Base-by-base conservation (phyloP, 2,888 invertebrate genomes). In the Phorcus lineatus region DNA sequence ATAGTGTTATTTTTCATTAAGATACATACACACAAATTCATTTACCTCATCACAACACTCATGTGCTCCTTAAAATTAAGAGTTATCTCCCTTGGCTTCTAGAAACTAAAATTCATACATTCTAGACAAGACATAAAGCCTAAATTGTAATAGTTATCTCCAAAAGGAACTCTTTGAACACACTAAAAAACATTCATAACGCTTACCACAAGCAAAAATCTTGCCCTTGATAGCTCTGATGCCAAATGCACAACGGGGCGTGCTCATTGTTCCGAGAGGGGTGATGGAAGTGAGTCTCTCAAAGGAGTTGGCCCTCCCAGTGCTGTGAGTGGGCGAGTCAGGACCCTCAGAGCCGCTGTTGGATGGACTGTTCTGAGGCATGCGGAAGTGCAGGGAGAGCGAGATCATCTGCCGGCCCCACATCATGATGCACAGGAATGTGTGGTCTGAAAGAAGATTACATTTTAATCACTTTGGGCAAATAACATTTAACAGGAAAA, bases 161-260 rank as follows among this genome's bases (percentile, higher is more conserved):
- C n/a, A n/a, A n/a, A n/a, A n/a, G n/a, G n/a, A n/a, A n/a, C n/a
- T n/a, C n/a, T n/a, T n/a, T n/a, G n/a, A n/a, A n/a, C n/a, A n/a
- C n/a, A 6, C 2, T 6, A 24, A 40, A 16, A 24, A 11, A 9
- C n/a, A n/a, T 13, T 28, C 53, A 17, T 9, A 40, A n/a, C 55
- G 92, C 94, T 94, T 94, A 95, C 96, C 97, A 94, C 96, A 96
- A 81, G 96, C 96, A 85, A 97, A 93, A 74, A 97, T 94, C 76
- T 95, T 95, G 70, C 95, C 95, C 86, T 95, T 94, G 81, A 96
- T 93, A 90, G 95, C 95, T 57, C 95, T 96, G 82, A 96, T 95
- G 79, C 97, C 97, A 80, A 95, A 95, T 77, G 96, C 96, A 93
- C 96, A 96, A 84, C 97, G 95, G 67, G 95, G 95, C 75, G 94